Evolutionary conservation across 2,113 vertebrate genomes (phyloP), one percentile per base, ranked within the genome.

Genomic region (Nycticorax nycticorax): DNA sequence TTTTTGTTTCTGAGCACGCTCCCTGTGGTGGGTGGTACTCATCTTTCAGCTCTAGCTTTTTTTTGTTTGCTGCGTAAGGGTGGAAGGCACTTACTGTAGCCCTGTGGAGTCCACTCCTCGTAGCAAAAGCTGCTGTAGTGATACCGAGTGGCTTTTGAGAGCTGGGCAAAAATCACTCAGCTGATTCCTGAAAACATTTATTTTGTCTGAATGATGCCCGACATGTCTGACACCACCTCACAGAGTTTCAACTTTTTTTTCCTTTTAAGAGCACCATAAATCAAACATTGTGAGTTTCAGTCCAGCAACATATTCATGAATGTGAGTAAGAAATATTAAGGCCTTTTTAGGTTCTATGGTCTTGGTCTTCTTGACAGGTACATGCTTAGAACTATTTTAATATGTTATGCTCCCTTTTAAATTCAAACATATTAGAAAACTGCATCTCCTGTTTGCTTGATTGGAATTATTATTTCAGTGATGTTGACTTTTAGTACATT

Each of bases 361-460:
- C n/a, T 68, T 28, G 4, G 17, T 74, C 35, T 94, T 94, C 91
- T 92, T 91, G 85, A 84, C 53, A 96, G 88, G 75, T 92, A 84
- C 16, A 24, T 92, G 30, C 84, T 96, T 89, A 85, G 50, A 71
- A 91, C 35, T 77, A 52, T 55, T 90, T 91, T 55, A 95, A 50
- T 94, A 66, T 72, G 39, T 82, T 88, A 89, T 88, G 23, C 12
- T 86, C 22, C 68, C 53, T 89, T 96, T 90, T 72, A 89, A 62
- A 88, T 93, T 89, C 74, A 64, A 94, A 45, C 57, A n/a, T 63
- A 72, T 79, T 77, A 89, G 26, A 86, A 85, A 95, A 37, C 62
- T 55, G 5, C 67, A 81, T 89, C 57, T 96, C 17, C 30, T 95
- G 57, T 92, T 97, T 95, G 62, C 89, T 59, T 95, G n/a, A n/a